These are phyloP conservation scores for Leucania comma DNA, from an alignment of 2,888 invertebrate species.

Conservation along the genomic window DNA sequence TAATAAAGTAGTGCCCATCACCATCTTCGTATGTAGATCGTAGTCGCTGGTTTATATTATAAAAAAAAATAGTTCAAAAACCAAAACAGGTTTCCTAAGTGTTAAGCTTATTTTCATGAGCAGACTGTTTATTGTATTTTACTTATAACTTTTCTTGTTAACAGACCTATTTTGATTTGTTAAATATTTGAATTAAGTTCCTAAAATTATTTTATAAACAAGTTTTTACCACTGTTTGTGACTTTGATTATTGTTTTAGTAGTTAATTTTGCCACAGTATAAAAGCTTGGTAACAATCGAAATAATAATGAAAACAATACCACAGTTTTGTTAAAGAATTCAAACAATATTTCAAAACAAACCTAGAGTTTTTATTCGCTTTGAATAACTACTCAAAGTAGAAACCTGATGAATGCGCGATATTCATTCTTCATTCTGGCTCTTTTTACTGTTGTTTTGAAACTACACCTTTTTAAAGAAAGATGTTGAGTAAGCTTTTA, in stretches of 20 bases:
- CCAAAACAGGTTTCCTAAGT: conserved; percentile 6
- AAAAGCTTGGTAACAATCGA: neutral
- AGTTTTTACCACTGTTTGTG: neutral
- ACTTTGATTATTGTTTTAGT: neutral
- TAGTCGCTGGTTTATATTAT: too few species aligned
- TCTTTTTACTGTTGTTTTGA: conserved; percentile 7
- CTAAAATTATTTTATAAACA: neutral
- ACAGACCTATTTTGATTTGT: neutral
- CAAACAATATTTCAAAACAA: conserved; percentile 23
- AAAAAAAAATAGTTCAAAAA: conserved; percentile 19
- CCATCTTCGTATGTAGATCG: too few species aligned
- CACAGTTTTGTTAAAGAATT: conserved; percentile 21
- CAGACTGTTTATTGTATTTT: neutral
- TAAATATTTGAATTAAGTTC: neutral
- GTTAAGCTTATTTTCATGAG: neutral
- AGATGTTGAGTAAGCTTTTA: neutral
- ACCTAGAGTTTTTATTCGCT: conserved; percentile 19
- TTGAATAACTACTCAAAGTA: conserved; percentile 24
- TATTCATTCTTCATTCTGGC: conserved; percentile 7
- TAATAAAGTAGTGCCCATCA: too few species aligned
- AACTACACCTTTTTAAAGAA: neutral
- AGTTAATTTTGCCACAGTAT: neutral
- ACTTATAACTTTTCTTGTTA: conserved; percentile 18
- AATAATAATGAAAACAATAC: conserved; percentile 5
- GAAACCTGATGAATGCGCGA: conserved; percentile 23